A percentile compares a stretch with the other conserved stretches of the same genome.
Evolutionary conservation across 2,797 vertebrate species (phyloP).

Genomic region (Cossypha polioptera): DNA sequence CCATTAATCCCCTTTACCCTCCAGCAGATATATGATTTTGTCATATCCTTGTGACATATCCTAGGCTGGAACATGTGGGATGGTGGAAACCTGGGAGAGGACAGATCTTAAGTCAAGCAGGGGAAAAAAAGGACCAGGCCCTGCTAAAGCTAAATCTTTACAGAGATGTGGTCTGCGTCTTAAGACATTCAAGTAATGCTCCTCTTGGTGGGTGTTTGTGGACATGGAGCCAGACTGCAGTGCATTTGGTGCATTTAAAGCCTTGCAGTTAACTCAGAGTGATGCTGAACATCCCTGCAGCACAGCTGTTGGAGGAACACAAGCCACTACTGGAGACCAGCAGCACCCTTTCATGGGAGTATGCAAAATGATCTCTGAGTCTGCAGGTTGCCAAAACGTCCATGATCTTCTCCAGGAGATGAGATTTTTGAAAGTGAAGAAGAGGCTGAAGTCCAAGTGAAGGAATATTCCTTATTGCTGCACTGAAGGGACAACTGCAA

Average conservation of each 20-base stretch:
- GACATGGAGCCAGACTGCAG: not conserved
- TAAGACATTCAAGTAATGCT: not conserved
- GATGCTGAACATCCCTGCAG: not conserved
- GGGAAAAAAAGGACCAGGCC: not conserved
- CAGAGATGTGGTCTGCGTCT: not conserved
- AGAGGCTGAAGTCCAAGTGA: not conserved
- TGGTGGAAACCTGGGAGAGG: not conserved
- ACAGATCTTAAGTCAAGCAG: not conserved
- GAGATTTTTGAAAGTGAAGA: not conserved
- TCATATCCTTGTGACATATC: not conserved
- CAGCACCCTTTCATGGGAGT: not conserved
- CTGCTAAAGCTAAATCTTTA: not conserved
- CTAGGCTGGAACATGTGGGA: not conserved
- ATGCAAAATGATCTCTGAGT: not conserved
- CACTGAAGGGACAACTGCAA: not conserved
- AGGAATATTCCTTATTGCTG: not conserved
- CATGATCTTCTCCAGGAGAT: not conserved
- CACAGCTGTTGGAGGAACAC: not conserved
- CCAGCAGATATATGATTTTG: not conserved
- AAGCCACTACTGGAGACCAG: not conserved
- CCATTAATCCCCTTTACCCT: not conserved
- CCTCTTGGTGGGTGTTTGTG: not conserved
- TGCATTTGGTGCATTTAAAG: accelerated
- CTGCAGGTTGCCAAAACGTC: not conserved
- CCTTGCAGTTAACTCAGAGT: not conserved